phyloP scores from a whole-genome alignment of 2,888 invertebrate species.

The Phaonia tiefii region DNA sequence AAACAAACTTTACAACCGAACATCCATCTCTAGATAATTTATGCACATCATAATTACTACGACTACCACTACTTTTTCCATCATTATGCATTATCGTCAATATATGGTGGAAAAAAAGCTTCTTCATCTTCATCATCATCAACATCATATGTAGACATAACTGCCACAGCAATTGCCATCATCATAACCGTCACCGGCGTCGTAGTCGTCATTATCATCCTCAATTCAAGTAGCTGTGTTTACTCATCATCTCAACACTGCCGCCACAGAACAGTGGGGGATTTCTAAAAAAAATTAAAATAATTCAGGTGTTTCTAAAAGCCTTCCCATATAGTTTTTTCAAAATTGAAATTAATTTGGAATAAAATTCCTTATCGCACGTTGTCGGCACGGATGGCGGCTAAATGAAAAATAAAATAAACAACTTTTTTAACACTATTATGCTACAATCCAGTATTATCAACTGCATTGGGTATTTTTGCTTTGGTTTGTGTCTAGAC shows the following conservation, averaged over 20 bases:
- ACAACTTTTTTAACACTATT: too few species aligned
- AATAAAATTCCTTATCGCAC: too few species aligned
- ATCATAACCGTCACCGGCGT: too few species aligned
- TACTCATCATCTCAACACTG: constrained; percentile 1
- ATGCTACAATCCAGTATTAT: too few species aligned
- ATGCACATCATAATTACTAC: constrained; percentile 16
- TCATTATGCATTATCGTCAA: background rate
- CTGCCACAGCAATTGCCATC: constrained; percentile 5
- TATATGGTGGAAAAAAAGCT: background rate
- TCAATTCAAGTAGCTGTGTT: constrained; percentile 14
- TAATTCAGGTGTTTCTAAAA: too few species aligned
- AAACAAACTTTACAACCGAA: background rate
- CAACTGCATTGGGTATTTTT: too few species aligned
- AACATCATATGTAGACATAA: background rate
- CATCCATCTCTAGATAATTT: background rate
- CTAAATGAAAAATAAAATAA: too few species aligned
- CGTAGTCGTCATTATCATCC: constrained; percentile 13
- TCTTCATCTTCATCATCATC: background rate
- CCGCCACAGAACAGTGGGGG: background rate
- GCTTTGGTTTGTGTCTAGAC: too few species aligned
- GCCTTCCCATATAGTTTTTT: too few species aligned
- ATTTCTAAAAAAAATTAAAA: too few species aligned
- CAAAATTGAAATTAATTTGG: too few species aligned
- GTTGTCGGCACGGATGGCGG: too few species aligned
- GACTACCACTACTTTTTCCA: background rate